Base-by-base conservation (phyloP, 1,140 invertebrate species). In the Lasaia peninsularis region DNA sequence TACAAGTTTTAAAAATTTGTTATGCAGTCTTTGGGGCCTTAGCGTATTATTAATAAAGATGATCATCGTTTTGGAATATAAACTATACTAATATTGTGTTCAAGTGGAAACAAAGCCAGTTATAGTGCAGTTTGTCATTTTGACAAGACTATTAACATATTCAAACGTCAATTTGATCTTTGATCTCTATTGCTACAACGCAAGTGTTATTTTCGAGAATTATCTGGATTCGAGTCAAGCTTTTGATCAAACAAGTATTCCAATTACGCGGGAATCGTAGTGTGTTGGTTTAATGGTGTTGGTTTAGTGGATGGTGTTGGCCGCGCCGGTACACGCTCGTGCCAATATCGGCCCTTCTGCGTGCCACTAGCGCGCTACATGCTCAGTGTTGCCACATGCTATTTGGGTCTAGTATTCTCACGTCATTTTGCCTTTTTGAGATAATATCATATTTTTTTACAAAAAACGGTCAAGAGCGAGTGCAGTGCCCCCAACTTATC, bases 181-280 rank as follows among this genome's bases (percentile, higher is more conserved):
- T 2, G 44, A 21, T 20, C 44, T 20, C 44, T 48, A 24, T 48
- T 20, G n/a, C 44, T 11, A 48, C 8, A 20, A 18, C n/a, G 20
- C 44, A 48, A 48, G 44, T 48, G 18, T 48, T 48, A 48, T 48
- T 48, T 48, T 48, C 44, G 44, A 48, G 20, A 48, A 48, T 48
- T 48, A 48, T 48, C 44, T 48, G 8, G 44, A 48, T 48, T 48
- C n/a, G 44, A 24, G 44, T 20, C 11, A 48, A 21, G 44, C 44
- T 48, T 48, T 48, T 48, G 44, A 48, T 48, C 44, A 48, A 48
- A 48, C 20, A 48, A 48, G 44, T 48, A 48, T 18, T 48, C 40
- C 40, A 48, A 48, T 48, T 48, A 48, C 40, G 10, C 14, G 18
- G 40, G 20, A 48, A 48, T 21, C 40, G 40, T 48, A 48, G 40